These are phyloP conservation scores for Australoheros scitulus DNA, from an alignment of 2,113 vertebrate genomes.

Conservation along the genomic window DNA sequence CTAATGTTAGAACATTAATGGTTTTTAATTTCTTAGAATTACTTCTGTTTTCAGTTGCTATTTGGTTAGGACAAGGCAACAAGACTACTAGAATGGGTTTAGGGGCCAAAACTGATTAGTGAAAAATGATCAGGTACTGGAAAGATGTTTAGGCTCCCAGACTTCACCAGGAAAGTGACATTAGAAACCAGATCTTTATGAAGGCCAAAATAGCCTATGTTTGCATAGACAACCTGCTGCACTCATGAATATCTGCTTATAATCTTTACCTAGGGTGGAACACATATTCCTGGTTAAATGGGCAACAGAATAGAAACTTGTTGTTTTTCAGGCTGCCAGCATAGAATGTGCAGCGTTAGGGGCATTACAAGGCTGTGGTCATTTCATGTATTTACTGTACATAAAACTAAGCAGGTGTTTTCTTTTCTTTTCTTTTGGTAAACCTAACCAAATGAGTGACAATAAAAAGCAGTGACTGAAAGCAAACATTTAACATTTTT, in stretches of 20 bases:
- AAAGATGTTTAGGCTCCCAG: background rate
- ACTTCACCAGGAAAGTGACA: background rate
- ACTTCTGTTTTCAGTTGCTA: background rate
- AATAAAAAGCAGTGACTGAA: too few species aligned
- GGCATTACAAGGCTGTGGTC: too few species aligned
- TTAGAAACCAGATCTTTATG: background rate
- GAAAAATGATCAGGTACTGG: too few species aligned
- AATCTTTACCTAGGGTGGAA: background rate
- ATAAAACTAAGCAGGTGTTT: too few species aligned
- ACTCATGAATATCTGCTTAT: background rate
- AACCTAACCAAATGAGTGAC: too few species aligned
- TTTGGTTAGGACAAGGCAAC: background rate
- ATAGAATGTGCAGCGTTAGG: background rate
- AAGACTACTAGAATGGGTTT: background rate
- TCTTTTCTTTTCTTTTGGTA: too few species aligned
- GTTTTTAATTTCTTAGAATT: background rate
- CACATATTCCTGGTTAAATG: background rate
- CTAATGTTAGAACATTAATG: background rate
- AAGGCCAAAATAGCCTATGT: background rate
- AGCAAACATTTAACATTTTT: too few species aligned
- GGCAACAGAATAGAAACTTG: background rate
- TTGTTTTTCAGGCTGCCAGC: background rate
- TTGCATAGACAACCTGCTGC: background rate
- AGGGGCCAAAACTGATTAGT: too few species aligned
- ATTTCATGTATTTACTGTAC: too few species aligned